phyloP scores from a whole-genome alignment of 1,140 invertebrate genomes.

The Drosophila tropicalis region DNA sequence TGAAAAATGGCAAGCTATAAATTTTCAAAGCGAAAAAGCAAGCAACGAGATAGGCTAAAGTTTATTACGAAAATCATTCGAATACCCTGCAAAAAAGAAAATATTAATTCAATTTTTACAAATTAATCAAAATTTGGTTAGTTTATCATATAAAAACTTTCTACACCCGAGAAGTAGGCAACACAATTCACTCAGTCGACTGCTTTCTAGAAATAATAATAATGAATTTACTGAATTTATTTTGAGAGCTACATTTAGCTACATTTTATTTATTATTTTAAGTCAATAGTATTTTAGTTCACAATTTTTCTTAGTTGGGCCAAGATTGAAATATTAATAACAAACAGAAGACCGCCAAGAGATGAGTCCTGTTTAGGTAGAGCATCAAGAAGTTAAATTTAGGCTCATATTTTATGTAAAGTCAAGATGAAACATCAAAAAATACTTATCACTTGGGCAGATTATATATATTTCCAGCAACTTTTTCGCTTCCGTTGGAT shows the following conservation, averaged over 20 bases:
- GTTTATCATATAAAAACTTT: too few species aligned
- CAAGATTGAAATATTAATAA: too few species aligned
- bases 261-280: too few species aligned
- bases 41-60: background rate
- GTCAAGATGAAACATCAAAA: background rate
- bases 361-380: background rate
- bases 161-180: too few species aligned
- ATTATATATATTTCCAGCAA: background rate
- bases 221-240: too few species aligned
- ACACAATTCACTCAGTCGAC: too few species aligned
- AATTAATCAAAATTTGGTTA: too few species aligned
- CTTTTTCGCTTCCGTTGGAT: background rate
- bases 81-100: conserved; percentile 3
- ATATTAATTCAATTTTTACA: too few species aligned
- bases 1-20: conserved; percentile 54
- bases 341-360: background rate
- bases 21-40: conserved; percentile 35
- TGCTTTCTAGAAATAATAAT: too few species aligned
- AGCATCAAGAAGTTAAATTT: background rate
- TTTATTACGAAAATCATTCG: background rate
- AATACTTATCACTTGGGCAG: background rate
- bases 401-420: background rate
- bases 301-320: too few species aligned
- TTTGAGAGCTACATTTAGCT: too few species aligned
- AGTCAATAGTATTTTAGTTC: too few species aligned